Evolutionary conservation across 92 coral and sea anemone species (phyloP).

Genomic region (Umimayanthus chanpuru): DNA sequence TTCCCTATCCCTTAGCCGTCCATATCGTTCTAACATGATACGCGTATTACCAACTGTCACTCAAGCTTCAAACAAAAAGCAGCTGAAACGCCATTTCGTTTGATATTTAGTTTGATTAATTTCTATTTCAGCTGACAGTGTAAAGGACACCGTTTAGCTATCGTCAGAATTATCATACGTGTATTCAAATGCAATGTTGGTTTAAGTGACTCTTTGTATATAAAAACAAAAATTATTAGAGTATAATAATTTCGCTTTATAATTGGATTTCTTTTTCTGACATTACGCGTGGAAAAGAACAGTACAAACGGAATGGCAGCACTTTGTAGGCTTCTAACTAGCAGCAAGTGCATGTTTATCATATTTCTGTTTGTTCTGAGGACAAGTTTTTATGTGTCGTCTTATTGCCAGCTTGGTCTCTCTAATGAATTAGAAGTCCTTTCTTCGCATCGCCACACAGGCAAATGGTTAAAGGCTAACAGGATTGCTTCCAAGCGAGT

Average conservation of each 20-base stretch:
- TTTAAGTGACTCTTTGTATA: background rate
- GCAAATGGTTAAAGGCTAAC: background rate
- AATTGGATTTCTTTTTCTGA: too few species aligned
- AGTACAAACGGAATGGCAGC: background rate
- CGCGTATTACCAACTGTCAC: too few species aligned
- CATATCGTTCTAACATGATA: too few species aligned
- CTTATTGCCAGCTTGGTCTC: background rate
- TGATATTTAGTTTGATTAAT: too few species aligned
- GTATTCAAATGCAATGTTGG: background rate
- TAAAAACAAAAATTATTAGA: background rate
- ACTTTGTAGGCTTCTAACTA: background rate
- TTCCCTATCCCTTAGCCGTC: too few species aligned
- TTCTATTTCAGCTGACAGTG: background rate
- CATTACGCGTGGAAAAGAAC: background rate
- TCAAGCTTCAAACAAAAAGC: background rate
- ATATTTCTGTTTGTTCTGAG: background rate
- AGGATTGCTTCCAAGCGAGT: background rate
- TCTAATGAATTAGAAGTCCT: background rate
- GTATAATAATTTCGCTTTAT: too few species aligned
- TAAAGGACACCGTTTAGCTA: background rate
- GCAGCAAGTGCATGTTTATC: background rate
- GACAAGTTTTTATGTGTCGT: background rate
- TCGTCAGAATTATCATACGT: background rate
- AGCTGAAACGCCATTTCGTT: background rate
- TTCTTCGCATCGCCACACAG: constrained; percentile 4